Conservation (phyloP, 2,113 vertebrate genomes). For the Ia io region DNA sequence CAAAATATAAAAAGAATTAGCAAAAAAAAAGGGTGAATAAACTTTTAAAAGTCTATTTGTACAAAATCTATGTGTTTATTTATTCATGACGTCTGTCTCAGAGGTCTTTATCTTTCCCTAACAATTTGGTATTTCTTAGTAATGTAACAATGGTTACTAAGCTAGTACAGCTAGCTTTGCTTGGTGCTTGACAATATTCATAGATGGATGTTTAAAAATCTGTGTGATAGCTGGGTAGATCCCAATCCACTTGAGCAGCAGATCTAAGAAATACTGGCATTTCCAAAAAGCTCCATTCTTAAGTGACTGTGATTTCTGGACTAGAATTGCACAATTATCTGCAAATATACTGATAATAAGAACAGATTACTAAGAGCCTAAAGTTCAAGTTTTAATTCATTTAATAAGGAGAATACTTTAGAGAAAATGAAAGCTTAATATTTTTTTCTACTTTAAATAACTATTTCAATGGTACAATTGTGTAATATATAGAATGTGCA, state of each 20-base stretch:
- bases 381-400: constrained; percentile 29
- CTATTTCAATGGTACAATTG: not conserved
- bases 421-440: not conserved
- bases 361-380: not conserved
- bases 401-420: not conserved
- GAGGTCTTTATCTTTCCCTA: not conserved
- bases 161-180: not conserved
- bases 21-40: not conserved
- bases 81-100: constrained; percentile 32
- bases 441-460: not conserved
- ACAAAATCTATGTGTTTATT: constrained; percentile 17
- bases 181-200: constrained; percentile 30
- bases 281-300: not conserved
- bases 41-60: not conserved
- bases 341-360: not conserved
- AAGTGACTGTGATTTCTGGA: not conserved
- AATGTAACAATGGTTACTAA: constrained; percentile 1
- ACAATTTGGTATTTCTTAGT: constrained; percentile 7
- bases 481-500: constrained; percentile 7
- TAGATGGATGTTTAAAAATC: not conserved
- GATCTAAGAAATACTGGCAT: not conserved
- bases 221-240: not conserved
- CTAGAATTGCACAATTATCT: not conserved
- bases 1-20: constrained; percentile 5
- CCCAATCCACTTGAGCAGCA: not conserved